Percentiles rank a stretch among this genome's conserved stretches.
phyloP scores from a whole-genome alignment of 2,113 vertebrate species.

The Stegostoma tigrinum region DNA sequence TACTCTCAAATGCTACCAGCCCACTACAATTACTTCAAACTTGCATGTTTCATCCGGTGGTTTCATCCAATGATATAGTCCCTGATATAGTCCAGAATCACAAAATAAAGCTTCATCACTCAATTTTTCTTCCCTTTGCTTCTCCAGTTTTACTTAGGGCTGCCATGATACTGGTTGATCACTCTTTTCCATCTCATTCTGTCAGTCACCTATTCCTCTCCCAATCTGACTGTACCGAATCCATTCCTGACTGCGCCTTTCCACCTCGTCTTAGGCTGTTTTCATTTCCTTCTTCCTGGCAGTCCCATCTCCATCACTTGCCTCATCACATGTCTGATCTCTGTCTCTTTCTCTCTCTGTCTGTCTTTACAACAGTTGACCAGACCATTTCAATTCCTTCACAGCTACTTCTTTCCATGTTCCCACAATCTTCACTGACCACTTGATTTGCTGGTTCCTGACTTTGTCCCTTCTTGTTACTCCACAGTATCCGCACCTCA shows the following conservation, averaged over 20 bases:
- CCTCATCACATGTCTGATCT: background rate
- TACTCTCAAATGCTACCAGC: too few species aligned
- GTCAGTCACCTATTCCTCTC: background rate
- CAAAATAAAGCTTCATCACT: background rate
- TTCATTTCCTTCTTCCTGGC: background rate
- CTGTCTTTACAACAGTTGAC: background rate
- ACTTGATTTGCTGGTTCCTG: too few species aligned
- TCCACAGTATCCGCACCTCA: too few species aligned
- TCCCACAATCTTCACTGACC: background rate
- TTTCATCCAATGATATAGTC: too few species aligned
- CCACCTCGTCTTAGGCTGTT: background rate
- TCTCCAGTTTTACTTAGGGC: background rate
- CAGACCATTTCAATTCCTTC: background rate
- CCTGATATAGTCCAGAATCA: too few species aligned
- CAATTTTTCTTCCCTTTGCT: background rate
- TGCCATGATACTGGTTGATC: background rate
- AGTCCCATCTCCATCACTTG: background rate
- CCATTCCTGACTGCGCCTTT: background rate
- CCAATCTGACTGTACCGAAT: background rate
- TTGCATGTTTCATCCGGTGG: too few species aligned
- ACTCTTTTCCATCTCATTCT: background rate
- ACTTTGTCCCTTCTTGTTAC: too few species aligned
- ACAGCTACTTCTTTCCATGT: background rate
- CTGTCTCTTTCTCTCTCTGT: background rate
- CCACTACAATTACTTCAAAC: too few species aligned